Evolutionary conservation across 2,888 invertebrate species (phyloP).

Genomic region (Didymodactylos carnosus): DNA sequence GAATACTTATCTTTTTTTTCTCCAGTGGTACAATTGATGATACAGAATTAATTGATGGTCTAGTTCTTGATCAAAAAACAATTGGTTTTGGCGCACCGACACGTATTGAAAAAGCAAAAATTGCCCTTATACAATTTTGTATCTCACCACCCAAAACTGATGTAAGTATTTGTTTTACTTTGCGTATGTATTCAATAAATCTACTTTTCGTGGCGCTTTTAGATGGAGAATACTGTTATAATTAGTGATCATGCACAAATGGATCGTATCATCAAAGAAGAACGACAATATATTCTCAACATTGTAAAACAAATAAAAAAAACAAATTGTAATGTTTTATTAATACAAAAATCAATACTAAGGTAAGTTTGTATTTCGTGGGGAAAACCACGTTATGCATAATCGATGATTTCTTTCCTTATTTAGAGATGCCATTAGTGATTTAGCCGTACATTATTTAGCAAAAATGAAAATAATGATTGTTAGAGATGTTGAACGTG

Average conservation of each 20-base stretch:
- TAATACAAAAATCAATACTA: slow-evolving; percentile 63
- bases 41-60: slow-evolving; percentile 78
- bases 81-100: slow-evolving; percentile 69
- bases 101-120: slow-evolving; percentile 85
- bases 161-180: no score
- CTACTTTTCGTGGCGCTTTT: no score
- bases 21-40: slow-evolving; percentile 74
- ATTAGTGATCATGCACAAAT: slow-evolving; percentile 96
- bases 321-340: slow-evolving; percentile 82
- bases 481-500: slow-evolving; percentile 86
- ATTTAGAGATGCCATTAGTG: slow-evolving; percentile 88
- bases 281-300: slow-evolving; percentile 85
- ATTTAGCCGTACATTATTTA: slow-evolving; percentile 85
- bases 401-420: no score
- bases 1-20: background rate
- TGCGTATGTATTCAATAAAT: no score
- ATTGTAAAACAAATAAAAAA: slow-evolving; percentile 97
- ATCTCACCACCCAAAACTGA: slow-evolving; percentile 98
- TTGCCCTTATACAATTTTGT: slow-evolving; percentile 98
- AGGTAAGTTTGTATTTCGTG: no score
- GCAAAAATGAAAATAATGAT: slow-evolving; percentile 98
- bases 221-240: slow-evolving; percentile 38
- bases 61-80: slow-evolving; percentile 72
- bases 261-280: slow-evolving; percentile 92
- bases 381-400: no score